These are phyloP conservation scores for Muricea muricata DNA, from an alignment of 92 coral and sea anemone species.

Conservation along the genomic window DNA sequence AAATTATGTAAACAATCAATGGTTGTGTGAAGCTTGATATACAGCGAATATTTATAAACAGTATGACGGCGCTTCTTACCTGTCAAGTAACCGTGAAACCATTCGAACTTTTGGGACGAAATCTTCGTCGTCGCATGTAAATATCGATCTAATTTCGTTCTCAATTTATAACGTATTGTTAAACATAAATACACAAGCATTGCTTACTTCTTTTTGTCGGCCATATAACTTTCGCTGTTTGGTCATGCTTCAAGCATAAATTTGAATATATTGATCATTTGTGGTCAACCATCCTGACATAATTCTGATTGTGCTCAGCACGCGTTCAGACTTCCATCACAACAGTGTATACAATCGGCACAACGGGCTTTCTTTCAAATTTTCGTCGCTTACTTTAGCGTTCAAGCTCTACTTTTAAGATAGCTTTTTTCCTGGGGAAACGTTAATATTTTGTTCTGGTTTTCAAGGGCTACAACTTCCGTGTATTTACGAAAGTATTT, in stretches of 20 bases:
- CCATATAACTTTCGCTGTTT: slow-evolving; percentile 1
- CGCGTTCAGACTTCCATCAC: background rate
- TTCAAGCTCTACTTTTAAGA: background rate
- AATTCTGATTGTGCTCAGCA: slow-evolving; percentile 3
- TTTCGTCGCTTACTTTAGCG: background rate
- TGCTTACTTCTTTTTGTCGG: slow-evolving; percentile 35
- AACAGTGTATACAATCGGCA: background rate
- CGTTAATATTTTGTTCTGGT: background rate
- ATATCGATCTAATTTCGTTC: background rate
- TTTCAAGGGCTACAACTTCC: slow-evolving; percentile 1
- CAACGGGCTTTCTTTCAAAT: background rate
- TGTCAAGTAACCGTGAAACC: slow-evolving; percentile 26
- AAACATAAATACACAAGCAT: background rate
- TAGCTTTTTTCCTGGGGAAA: background rate
- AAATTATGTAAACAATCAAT: too few species aligned
- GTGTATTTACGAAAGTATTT: background rate
- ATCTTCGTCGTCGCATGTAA: background rate
- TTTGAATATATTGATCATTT: slow-evolving; percentile 17
- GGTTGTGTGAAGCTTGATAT: background rate
- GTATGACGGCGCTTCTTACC: background rate
- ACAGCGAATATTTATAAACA: background rate
- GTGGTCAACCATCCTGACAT: background rate
- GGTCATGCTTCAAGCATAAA: slow-evolving; percentile 14
- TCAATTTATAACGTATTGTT: background rate
- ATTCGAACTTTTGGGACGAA: background rate